Evolutionary conservation across 2,888 invertebrate genomes (phyloP).

Genomic region (Microctonus hyperodae): DNA sequence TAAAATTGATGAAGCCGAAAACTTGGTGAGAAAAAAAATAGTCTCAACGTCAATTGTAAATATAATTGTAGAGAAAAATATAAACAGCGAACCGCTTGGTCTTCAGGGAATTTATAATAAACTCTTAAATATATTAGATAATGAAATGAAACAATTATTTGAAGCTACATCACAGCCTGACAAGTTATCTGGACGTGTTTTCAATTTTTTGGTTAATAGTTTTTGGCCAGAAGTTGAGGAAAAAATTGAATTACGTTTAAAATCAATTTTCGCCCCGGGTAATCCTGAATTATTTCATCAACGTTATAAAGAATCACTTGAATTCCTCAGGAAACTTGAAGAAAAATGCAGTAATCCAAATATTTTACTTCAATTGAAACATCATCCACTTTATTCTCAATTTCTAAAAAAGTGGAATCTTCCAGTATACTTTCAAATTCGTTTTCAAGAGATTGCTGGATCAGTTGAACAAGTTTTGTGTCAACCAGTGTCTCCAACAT

Average conservation of each 20-base stretch:
- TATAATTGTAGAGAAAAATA: slow-evolving; percentile 74
- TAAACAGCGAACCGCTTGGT: slow-evolving; percentile 71
- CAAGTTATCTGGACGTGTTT: slow-evolving; percentile 66
- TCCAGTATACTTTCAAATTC: slow-evolving; percentile 95
- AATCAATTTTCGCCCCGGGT: slow-evolving; percentile 89
- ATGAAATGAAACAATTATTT: slow-evolving; percentile 67
- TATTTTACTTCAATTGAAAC: slow-evolving; percentile 69
- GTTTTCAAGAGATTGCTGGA: slow-evolving; percentile 93
- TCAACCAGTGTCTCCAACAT: slow-evolving; percentile 49
- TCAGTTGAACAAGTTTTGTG: slow-evolving; percentile 54
- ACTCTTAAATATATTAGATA: slow-evolving; percentile 76
- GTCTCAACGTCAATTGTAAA: slow-evolving; percentile 74
- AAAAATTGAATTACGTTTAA: slow-evolving; percentile 79
- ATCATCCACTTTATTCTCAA: slow-evolving; percentile 76
- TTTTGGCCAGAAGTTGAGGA: slow-evolving; percentile 88
- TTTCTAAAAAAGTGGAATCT: slow-evolving; percentile 91
- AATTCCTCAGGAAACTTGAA: slow-evolving; percentile 78
- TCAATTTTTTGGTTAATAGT: slow-evolving; percentile 83
- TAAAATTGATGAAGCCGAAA: slow-evolving; percentile 75
- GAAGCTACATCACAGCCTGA: slow-evolving; percentile 56
- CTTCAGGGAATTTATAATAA: slow-evolving; percentile 76
- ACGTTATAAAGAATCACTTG: slow-evolving; percentile 80
- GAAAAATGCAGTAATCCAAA: slow-evolving; percentile 69
- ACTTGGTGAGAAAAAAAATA: slow-evolving; percentile 73
- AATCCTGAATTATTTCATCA: slow-evolving; percentile 87